These are phyloP conservation scores for Sinosuthora webbiana DNA, from an alignment of 2,113 vertebrate species.

Conservation along the genomic window DNA sequence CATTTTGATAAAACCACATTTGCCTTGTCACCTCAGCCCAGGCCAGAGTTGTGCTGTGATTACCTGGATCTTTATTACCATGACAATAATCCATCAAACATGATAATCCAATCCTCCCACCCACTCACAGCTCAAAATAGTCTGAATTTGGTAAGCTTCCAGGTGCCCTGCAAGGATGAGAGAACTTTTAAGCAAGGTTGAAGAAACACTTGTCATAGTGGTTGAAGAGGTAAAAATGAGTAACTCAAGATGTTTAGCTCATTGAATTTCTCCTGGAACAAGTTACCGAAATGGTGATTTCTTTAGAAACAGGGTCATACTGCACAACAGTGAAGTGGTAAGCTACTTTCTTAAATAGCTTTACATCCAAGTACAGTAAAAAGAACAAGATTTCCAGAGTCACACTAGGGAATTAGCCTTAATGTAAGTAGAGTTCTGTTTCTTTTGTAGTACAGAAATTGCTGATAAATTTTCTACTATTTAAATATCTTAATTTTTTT, in stretches of 20 bases:
- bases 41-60: background rate
- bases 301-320: conserved; percentile 20
- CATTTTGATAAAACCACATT: background rate
- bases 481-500: background rate
- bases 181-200: conserved; percentile 30
- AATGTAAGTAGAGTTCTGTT: background rate
- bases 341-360: conserved; percentile 8
- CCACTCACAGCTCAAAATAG: conserved; percentile 10
- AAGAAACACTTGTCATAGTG: conserved; percentile 26
- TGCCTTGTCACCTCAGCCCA: background rate
- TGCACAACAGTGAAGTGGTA: conserved; percentile 4
- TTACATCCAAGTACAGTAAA: conserved; percentile 34
- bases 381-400: conserved; percentile 9
- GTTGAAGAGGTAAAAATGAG: conserved; percentile 47
- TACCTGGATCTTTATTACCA: background rate
- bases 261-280: conserved; percentile 30
- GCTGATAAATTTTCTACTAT: background rate
- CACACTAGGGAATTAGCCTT: background rate
- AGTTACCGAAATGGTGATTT: conserved; percentile 25
- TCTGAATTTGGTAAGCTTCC: conserved; percentile 18
- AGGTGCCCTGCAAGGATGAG: conserved; percentile 24
- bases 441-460: background rate
- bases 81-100: conserved; percentile 12
- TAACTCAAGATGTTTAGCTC: conserved; percentile 31
- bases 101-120: conserved; percentile 9